phyloP scores from a whole-genome alignment of 1,140 invertebrate species.

The Neodiprion pinetum region DNA sequence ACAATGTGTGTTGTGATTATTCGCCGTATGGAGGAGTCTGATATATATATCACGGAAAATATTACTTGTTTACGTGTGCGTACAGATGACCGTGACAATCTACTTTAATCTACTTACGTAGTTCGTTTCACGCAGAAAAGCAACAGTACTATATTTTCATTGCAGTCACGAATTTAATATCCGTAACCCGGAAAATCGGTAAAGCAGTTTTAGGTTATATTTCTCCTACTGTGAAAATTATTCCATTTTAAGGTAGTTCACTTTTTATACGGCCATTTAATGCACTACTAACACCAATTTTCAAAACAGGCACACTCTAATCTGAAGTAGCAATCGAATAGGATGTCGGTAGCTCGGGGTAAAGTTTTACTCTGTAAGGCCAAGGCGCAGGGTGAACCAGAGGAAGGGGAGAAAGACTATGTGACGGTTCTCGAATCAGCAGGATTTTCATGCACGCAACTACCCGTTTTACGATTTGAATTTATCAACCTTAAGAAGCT shows the following conservation, averaged over 20 bases:
- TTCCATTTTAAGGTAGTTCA: slow-evolving; percentile 60
- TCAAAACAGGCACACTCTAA: slow-evolving; percentile 27
- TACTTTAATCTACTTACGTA: too few species aligned
- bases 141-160: too few species aligned
- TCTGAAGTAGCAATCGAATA: slow-evolving; percentile 34
- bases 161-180: too few species aligned
- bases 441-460: slow-evolving; percentile 47
- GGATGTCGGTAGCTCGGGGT: slow-evolving; percentile 29
- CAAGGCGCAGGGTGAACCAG: slow-evolving; percentile 42
- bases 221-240: too few species aligned
- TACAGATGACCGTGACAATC: too few species aligned
- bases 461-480: slow-evolving; percentile 49
- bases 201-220: too few species aligned
- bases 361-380: slow-evolving; percentile 20
- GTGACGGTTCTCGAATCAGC: slow-evolving; percentile 40
- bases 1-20: too few species aligned
- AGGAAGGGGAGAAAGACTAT: slow-evolving; percentile 45
- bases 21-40: too few species aligned
- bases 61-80: too few species aligned
- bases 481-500: slow-evolving; percentile 47
- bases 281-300: slow-evolving; percentile 22
- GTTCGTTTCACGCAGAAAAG: too few species aligned
- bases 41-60: too few species aligned
- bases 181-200: too few species aligned
- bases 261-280: slow-evolving; percentile 61